phyloP scores from a whole-genome alignment of 2,888 invertebrate genomes.

The Heteromyza rotundicornis region DNA sequence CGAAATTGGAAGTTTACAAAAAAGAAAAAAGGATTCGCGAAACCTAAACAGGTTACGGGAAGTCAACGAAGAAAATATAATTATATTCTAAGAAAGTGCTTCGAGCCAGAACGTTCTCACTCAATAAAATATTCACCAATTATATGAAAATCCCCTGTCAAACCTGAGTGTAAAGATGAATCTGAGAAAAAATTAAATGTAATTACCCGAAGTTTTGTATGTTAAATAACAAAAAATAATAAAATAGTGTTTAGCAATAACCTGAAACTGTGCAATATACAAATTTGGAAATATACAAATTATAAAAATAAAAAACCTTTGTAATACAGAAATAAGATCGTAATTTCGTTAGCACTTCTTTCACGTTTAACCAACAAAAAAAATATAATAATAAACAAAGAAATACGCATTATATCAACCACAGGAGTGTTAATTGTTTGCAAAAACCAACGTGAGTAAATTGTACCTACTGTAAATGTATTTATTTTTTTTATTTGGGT shows the following conservation, averaged over 20 bases:
- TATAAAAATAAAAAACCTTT: neutral
- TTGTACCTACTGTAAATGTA: slow-evolving; percentile 9
- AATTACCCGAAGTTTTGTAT: neutral
- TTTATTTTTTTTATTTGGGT: slow-evolving; percentile 25
- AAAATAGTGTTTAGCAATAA: neutral
- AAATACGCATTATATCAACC: neutral
- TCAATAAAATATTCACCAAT: too few relatives aligned
- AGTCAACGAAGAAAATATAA: too few relatives aligned
- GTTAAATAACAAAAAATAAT: neutral
- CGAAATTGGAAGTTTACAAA: too few relatives aligned
- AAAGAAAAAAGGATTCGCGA: too few relatives aligned
- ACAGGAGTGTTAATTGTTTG: slow-evolving; percentile 11
- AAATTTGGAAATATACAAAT: neutral
- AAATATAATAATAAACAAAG: neutral
- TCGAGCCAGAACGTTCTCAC: too few relatives aligned
- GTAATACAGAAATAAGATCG: too few relatives aligned
- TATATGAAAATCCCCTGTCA: too few relatives aligned
- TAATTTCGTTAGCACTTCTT: neutral
- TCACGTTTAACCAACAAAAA: neutral
- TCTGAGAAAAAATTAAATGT: too few relatives aligned
- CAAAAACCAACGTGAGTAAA: slow-evolving; percentile 11
- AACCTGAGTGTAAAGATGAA: too few relatives aligned
- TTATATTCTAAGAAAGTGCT: too few relatives aligned
- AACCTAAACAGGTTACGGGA: too few relatives aligned
- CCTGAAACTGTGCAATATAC: neutral